Percentiles rank a stretch among this genome's conserved stretches.
Evolutionary conservation across 1,140 invertebrate genomes (phyloP).

Genomic region (Drosophila auraria): DNA sequence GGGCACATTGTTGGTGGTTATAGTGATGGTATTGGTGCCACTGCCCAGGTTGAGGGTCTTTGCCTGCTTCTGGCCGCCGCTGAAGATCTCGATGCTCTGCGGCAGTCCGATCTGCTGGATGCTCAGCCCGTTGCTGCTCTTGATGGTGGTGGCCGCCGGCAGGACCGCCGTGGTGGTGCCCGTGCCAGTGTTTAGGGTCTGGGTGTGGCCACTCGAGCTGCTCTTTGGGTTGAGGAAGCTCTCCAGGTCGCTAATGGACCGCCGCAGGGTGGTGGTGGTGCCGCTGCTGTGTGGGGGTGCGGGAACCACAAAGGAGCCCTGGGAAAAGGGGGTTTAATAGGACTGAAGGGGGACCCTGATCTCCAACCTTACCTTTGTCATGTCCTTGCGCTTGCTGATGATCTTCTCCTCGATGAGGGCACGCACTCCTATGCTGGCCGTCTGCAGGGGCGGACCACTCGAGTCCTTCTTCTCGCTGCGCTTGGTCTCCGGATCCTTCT

Average conservation of each 20-base stretch:
- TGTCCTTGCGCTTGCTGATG: slow-evolving; percentile 89
- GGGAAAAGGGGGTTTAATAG: background rate
- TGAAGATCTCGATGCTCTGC: slow-evolving; percentile 82
- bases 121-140: slow-evolving; percentile 68
- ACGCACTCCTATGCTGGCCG: slow-evolving; percentile 93
- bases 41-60: slow-evolving; percentile 66
- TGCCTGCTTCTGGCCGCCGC: slow-evolving; percentile 62
- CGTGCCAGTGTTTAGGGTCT: slow-evolving; percentile 38
- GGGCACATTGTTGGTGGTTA: slow-evolving; percentile 76
- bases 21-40: slow-evolving; percentile 73
- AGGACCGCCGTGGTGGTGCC: slow-evolving; percentile 65
- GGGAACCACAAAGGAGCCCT: slow-evolving; percentile 84
- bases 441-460: slow-evolving; percentile 92
- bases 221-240: slow-evolving; percentile 79
- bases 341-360: background rate
- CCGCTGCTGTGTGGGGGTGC: slow-evolving; percentile 72
- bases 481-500: slow-evolving; percentile 96
- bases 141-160: slow-evolving; percentile 75
- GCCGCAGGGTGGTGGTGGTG: slow-evolving; percentile 62
- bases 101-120: slow-evolving; percentile 79
- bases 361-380: slow-evolving; percentile 68
- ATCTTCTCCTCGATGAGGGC: slow-evolving; percentile 96
- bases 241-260: slow-evolving; percentile 81
- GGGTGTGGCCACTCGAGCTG: slow-evolving; percentile 39
- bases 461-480: slow-evolving; percentile 94